Evolutionary conservation across 1,140 invertebrate species (phyloP).

Genomic region (Drosophila nigrodunni): DNA sequence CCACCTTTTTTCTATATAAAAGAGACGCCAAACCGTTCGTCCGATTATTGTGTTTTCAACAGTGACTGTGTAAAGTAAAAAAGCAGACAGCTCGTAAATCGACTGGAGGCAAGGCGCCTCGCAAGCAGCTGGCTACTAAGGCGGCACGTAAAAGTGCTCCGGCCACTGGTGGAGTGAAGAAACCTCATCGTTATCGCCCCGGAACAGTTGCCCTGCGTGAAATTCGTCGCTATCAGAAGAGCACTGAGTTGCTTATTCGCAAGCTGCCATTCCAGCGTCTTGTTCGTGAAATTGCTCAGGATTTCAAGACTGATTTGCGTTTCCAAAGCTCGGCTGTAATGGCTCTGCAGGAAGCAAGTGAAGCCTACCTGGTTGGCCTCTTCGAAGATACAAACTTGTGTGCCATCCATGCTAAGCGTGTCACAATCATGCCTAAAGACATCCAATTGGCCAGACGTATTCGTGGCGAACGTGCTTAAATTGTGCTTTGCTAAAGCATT

Average conservation of each 20-base stretch:
- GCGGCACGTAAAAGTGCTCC: constrained; percentile 1
- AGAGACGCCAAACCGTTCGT: background rate
- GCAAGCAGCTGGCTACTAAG: constrained; percentile 4
- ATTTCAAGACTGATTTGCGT: constrained; percentile 5
- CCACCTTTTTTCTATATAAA: constrained; percentile 3
- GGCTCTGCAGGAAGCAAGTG: constrained; percentile 4
- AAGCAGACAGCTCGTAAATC: constrained; percentile 90
- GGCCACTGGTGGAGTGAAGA: background rate
- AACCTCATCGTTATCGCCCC: constrained; percentile 85
- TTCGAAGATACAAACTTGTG: constrained; percentile 6
- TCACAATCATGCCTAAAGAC: constrained; percentile 1
- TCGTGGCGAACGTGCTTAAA: background rate
- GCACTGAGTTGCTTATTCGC: too few species aligned
- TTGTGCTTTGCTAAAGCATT: background rate
- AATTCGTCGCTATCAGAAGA: too few species aligned
- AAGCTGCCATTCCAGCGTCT: constrained; percentile 77
- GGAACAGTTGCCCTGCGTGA: too few species aligned
- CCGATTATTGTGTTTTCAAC: constrained; percentile 7
- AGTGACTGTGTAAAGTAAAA: constrained; percentile 15
- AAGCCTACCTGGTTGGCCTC: constrained; percentile 5
- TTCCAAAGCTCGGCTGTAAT: constrained; percentile 9
- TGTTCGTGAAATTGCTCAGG: constrained; percentile 9
- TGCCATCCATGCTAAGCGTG: background rate
- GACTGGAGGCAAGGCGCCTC: constrained; percentile 5
- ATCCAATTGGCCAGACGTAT: constrained; percentile 1